Base-by-base conservation (phyloP, 1,140 invertebrate genomes). In the Hycleus cichorii region DNA sequence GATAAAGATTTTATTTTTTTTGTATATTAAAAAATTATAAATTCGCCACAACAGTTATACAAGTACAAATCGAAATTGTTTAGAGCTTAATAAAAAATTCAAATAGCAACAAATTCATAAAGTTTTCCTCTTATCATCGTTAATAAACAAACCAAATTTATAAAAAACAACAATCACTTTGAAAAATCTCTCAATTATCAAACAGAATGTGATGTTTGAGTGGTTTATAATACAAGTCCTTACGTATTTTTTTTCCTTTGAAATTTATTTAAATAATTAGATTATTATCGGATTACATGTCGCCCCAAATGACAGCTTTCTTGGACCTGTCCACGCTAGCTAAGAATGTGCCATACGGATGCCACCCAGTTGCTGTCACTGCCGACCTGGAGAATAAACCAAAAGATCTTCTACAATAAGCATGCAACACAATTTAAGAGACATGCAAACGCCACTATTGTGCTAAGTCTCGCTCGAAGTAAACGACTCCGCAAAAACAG, bases 351-450 rank as follows among this genome's bases (percentile, higher is more conserved):
- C 88, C 90, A 69, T 87, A 88, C 2, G 92, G 90, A 75, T 93
- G 88, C 94, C 94, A 98, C 7, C 89, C 84, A 60, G 95, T 92
- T 11, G 93, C 91, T 53, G 89, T 88, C 47, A 97, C 90, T 8
- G 90, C 83, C 52, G 86, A 80, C 73, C 91, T 95, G 82, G 53
- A 67, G 70, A 77, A 76, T 69, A 76, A 63, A 64, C 65, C 66
- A 71, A 60, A 56, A 64, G 68, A 68, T 64, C 64, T 69, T 64
- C 60, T 62, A 50, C 59, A 32, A 32, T 32, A 52, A 47, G 32
- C 64, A 67, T 67, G 64, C 59, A 69, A 68, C 57, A 69, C 18
- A 66, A 65, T 47, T 58, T 53, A 42, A 61, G 47, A 49, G 27
- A 49, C 49, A 50, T 46, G 57, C 49, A 51, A 47, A 47, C n/a